Evolutionary conservation across 2,888 invertebrate species (phyloP), one percentile per base, ranked within the genome.

Genomic region (Hydropsyche betteni): DNA sequence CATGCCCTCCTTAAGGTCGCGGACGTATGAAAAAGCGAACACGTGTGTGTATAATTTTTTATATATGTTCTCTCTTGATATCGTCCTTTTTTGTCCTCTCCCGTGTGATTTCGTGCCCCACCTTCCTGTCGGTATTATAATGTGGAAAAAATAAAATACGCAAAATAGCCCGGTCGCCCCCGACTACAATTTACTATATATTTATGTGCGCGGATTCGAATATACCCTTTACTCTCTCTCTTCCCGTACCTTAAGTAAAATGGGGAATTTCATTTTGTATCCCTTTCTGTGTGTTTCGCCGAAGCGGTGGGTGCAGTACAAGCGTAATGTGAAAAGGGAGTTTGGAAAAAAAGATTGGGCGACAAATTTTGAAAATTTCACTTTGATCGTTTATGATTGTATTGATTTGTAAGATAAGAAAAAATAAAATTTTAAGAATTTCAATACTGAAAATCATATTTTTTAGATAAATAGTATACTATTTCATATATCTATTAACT

Each of bases 211-310:
- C 69, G 72, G 75, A 75, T 76, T 78, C 73, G 73, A 69, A 76
- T 75, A 74, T 74, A 78, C 78, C 78, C 76, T 78, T 78, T 76
- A 76, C 78, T 78, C 74, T 64, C 64, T 64, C 64, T 64, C 34
- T 44, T 44, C 7, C 44, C 64, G 64, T 72, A 75, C 74, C 75
- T 78, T 75, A 75, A 76, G 75, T 76, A 76, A 78, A 75, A 76
- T 69, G 75, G 75, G 74, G 78, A 78, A 78, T 78, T 78, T 76
- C 78, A 78, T 78, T 78, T 78, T 78, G 75, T 74, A 76, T 78
- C 75, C 76, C 76, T 76, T 73, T 75, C 61, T 70, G 14, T 74
- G 52, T 76, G 14, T 69, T 64, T 64, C 64, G 6, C 5, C 33
- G 14, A 24, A 12, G 53, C 7, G 52, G 53, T 72, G 34, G 52